phyloP scores from a whole-genome alignment of 2,888 invertebrate genomes.

The Pinctada fucata region DNA sequence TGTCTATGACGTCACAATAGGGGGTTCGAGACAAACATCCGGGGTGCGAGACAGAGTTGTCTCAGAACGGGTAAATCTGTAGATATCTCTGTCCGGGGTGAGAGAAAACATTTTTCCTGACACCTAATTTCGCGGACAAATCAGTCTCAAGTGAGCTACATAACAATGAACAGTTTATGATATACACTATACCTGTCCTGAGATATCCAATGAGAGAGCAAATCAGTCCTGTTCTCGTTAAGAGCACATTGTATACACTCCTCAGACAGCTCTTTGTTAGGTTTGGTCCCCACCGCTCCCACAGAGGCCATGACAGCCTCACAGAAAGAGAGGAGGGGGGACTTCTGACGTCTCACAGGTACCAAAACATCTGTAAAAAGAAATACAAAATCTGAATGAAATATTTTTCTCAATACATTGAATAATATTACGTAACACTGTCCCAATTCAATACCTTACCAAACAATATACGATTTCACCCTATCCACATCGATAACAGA shows the following conservation, averaged over 20 bases:
- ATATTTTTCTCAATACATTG: background rate
- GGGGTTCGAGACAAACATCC: too few species aligned
- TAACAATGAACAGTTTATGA: background rate
- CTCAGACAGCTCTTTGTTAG: conserved; percentile 68
- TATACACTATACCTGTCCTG: conserved; percentile 68
- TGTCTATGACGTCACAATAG: too few species aligned
- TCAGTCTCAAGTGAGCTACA: too few species aligned
- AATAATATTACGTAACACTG: too few species aligned
- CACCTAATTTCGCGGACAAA: too few species aligned
- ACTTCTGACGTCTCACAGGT: conserved; percentile 54
- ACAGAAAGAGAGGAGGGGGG: conserved; percentile 74
- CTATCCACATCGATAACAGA: too few species aligned
- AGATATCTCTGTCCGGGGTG: too few species aligned
- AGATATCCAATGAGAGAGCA: conserved; percentile 74
- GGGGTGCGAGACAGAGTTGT: too few species aligned
- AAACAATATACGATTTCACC: too few species aligned
- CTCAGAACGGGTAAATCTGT: too few species aligned
- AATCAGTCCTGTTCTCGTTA: conserved; percentile 71
- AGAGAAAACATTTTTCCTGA: too few species aligned
- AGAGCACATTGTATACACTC: conserved; percentile 73
- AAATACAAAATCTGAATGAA: background rate
- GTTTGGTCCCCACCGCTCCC: conserved; percentile 65
- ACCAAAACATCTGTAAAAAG: conserved; percentile 60
- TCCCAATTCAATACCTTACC: too few species aligned
- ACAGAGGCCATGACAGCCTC: conserved; percentile 75